A percentile compares a stretch with the other conserved stretches of the same genome.
Evolutionary conservation across 2,113 vertebrate genomes (phyloP).

Genomic region (western clawed frog (Xenopus tropicalis)): UCB_Xtro_10.0 CM004443.2:142900501-142901000

Average conservation of each 20-base stretch:
- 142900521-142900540: background rate
- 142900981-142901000: too few relatives aligned
- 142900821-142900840: too few relatives aligned
- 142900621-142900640: slow-evolving; percentile 15
- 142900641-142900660: slow-evolving; percentile 24
- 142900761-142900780: background rate
- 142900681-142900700: slow-evolving; percentile 8
- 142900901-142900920: too few relatives aligned
- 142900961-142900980: too few relatives aligned
- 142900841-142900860: too few relatives aligned
- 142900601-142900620: background rate
- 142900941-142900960: too few relatives aligned
- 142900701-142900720: slow-evolving; percentile 2
- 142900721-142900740: slow-evolving; percentile 1
- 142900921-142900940: too few relatives aligned
- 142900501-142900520: background rate
- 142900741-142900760: background rate
- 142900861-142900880: too few relatives aligned
- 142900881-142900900: too few relatives aligned
- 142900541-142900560: slow-evolving; percentile 1
- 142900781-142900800: background rate
- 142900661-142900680: slow-evolving; percentile 23
- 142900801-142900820: background rate
- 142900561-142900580: slow-evolving; percentile 15
- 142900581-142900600: slow-evolving; percentile 29